Evolutionary conservation across 2,888 invertebrate species (phyloP), one percentile per base, ranked within the genome.

Genomic region (Atrina japonica): DNA sequence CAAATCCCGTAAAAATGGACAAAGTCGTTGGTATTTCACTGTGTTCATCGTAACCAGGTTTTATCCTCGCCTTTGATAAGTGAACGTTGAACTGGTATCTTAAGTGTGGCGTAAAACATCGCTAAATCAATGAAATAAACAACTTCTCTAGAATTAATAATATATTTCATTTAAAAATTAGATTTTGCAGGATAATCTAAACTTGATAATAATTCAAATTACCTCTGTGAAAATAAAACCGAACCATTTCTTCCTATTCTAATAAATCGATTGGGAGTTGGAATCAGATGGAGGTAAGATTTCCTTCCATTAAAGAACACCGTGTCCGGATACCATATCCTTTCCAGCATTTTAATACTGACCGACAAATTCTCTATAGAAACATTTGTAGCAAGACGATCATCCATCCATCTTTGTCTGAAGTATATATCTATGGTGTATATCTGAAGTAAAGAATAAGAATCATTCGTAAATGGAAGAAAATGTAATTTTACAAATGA

Each of bases 251-350:
- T 95, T 83, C 94, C 95, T 79, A 98, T 95, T 76, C 98, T 92
- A 47, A 98, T 92, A 81, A 98, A 92, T 91, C 97, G 97, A 91
- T 98, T 98, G 0, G 97, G 97, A 30, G 96, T 96, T 0, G 98
- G 97, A 78, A 98, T 96, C 41, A 96, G 96, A 91, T 98, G 98
- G 41, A 98, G 95, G 86, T 97, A 97, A 14, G 97, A 97, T 82
- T 84, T 81, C 18, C 83, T 79, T 11, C 88, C 88, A 74, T 89
- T 89, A 58, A 81, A 81, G 68, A 91, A 90, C 88, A 96, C 97
- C 0, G 97, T 97, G 91, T 98, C 98, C 0, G 98, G 98, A 78
- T 96, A 93, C 98, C 98, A 98, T 85, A 98, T 96, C 85, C 96
- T 93, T 89, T 97, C 97, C 87, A 96, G 91, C 93, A 95, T 95